A percentile compares a stretch with the other conserved stretches of the same genome.
Evolutionary conservation across 1,140 invertebrate genomes (phyloP).

Genomic region (Orchestia grillus): DNA sequence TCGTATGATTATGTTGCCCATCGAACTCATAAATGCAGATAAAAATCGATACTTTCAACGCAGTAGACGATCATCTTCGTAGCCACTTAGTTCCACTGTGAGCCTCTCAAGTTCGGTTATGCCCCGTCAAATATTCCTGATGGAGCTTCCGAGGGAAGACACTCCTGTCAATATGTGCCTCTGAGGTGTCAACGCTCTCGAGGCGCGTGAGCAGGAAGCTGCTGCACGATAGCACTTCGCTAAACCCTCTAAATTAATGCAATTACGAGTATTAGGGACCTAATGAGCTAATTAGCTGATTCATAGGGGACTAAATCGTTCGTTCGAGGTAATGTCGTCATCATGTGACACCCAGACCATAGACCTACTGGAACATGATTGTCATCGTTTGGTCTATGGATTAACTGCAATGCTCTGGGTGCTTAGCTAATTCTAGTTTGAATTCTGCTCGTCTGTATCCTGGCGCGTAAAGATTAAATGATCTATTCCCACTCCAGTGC

Average conservation of each 20-base stretch:
- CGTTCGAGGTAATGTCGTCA: neutral
- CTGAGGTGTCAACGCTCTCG: neutral
- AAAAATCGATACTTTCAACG: no score
- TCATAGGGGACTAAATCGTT: neutral
- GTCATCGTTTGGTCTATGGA: neutral
- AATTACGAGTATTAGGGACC: neutral
- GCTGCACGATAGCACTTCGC: neutral
- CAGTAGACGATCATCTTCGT: no score
- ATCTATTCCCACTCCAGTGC: neutral
- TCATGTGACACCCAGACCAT: neutral
- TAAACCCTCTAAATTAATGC: slow-evolving; percentile 1
- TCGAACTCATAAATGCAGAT: no score
- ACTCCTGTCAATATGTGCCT: neutral
- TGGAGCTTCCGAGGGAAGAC: neutral
- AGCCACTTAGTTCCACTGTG: neutral
- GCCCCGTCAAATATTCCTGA: neutral
- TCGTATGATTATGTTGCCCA: no score
- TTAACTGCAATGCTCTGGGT: neutral
- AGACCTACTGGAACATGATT: neutral
- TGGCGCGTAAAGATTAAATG: no score
- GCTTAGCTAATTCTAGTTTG: neutral
- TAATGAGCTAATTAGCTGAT: neutral
- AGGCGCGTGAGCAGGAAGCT: neutral
- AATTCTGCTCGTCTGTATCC: neutral
- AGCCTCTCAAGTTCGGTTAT: neutral